A percentile compares a stretch with the other conserved stretches of the same genome.
Evolutionary conservation across 2,888 invertebrate genomes (phyloP).

Genomic region (Neelides folsomi): DNA sequence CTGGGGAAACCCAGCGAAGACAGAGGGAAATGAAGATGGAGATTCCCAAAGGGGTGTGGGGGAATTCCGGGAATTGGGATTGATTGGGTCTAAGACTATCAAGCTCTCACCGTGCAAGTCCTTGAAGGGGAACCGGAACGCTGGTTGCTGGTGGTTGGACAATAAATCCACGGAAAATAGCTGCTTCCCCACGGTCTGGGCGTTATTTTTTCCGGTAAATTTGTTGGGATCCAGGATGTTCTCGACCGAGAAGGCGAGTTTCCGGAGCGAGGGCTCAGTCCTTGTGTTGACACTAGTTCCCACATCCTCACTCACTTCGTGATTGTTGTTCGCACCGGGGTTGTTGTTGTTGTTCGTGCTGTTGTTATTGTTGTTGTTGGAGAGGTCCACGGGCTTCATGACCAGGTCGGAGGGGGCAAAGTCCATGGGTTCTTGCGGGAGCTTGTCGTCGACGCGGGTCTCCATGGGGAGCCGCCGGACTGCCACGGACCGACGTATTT

Average conservation of each 20-base stretch:
- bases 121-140: slow-evolving; percentile 32
- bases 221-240: slow-evolving; percentile 82
- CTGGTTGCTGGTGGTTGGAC: slow-evolving; percentile 16
- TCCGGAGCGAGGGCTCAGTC: neutral
- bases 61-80: neutral
- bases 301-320: slow-evolving; percentile 1
- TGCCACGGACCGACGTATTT: slow-evolving; percentile 25
- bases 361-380: slow-evolving; percentile 31
- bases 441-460: neutral
- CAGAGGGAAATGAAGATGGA: no score
- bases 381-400: slow-evolving; percentile 32
- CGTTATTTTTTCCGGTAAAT: slow-evolving; percentile 52
- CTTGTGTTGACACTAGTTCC: slow-evolving; percentile 1
- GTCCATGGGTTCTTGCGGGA: slow-evolving; percentile 19
- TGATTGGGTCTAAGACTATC: neutral
- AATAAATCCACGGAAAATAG: neutral
- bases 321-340: slow-evolving; percentile 6
- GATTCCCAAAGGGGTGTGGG: neutral
- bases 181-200: slow-evolving; percentile 16
- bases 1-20: no score
- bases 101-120: slow-evolving; percentile 30
- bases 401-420: slow-evolving; percentile 24
- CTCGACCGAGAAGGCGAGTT: slow-evolving; percentile 71
- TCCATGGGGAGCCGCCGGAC: slow-evolving; percentile 3
- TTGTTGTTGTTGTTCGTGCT: slow-evolving; percentile 17